These are phyloP conservation scores for Cossypha caffra DNA, from an alignment of 2,797 vertebrate species.

Conservation along the genomic window DNA sequence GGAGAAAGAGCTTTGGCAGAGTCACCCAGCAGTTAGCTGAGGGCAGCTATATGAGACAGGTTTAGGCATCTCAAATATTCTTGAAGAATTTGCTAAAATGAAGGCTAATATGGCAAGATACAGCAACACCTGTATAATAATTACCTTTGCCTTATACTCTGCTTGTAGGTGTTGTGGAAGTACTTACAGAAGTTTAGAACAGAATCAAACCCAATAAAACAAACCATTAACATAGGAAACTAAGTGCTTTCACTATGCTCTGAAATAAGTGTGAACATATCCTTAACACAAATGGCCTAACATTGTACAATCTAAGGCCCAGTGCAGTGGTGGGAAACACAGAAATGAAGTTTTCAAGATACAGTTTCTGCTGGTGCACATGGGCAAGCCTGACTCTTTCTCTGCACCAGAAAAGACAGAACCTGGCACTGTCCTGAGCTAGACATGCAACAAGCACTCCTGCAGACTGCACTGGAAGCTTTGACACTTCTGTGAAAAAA, in stretches of 20 bases:
- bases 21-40: neutral
- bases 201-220: neutral
- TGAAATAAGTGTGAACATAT: neutral
- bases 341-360: neutral
- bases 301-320: neutral
- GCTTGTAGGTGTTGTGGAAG: conserved; percentile 79
- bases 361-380: neutral
- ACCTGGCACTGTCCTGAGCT: neutral
- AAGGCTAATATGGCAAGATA: neutral
- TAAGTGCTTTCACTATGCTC: neutral
- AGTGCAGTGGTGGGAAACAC: neutral
- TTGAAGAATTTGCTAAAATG: neutral
- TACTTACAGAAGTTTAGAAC: conserved; percentile 82
- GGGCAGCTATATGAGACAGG: neutral
- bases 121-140: conserved; percentile 85
- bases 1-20: neutral
- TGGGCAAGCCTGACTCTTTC: neutral
- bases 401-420: neutral
- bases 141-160: conserved; percentile 85
- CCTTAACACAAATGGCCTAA: neutral
- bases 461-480: neutral
- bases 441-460: neutral
- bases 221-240: neutral
- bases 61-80: neutral
- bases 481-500: neutral